A percentile compares a stretch with the other conserved stretches of the same genome.
phyloP scores from a whole-genome alignment of 2,888 invertebrate species.

The Acronicta aceris region DNA sequence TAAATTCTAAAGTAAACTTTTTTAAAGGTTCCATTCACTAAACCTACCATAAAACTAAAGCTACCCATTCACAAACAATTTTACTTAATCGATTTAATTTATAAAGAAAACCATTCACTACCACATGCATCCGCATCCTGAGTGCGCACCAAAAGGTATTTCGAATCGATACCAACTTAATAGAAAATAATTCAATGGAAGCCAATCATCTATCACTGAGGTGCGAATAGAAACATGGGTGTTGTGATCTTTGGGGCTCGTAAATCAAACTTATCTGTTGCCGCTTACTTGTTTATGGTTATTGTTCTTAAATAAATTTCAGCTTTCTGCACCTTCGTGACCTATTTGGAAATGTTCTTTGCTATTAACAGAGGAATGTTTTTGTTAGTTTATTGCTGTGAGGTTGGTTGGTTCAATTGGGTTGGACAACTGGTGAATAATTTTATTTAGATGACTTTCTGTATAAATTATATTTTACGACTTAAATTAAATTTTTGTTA shows the following conservation, averaged over 20 bases:
- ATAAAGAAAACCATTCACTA: no score
- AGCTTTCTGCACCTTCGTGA: slow-evolving; percentile 53
- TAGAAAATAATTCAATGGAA: slow-evolving; percentile 57
- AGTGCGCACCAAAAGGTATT: no score
- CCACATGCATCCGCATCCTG: slow-evolving; percentile 12
- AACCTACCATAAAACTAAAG: no score
- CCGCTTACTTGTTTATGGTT: slow-evolving; percentile 52
- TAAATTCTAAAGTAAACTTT: no score
- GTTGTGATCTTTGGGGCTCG: slow-evolving; percentile 38
- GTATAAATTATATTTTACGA: neutral
- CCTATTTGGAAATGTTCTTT: slow-evolving; percentile 54
- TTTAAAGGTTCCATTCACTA: no score
- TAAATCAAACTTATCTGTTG: slow-evolving; percentile 64
- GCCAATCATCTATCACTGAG: slow-evolving; percentile 53
- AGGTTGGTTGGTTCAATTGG: slow-evolving; percentile 22
- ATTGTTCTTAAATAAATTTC: slow-evolving; percentile 59
- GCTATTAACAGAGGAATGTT: slow-evolving; percentile 42
- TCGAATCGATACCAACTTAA: slow-evolving; percentile 41
- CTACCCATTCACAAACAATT: neutral
- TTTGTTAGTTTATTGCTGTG: slow-evolving; percentile 24
- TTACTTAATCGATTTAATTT: neutral
- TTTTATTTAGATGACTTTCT: slow-evolving; percentile 3
- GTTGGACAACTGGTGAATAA: slow-evolving; percentile 16
- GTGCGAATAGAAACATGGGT: slow-evolving; percentile 54
- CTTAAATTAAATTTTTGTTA: no score